Conservation (phyloP, 2,888 invertebrate genomes). For the Platycnemis pennipes region DNA sequence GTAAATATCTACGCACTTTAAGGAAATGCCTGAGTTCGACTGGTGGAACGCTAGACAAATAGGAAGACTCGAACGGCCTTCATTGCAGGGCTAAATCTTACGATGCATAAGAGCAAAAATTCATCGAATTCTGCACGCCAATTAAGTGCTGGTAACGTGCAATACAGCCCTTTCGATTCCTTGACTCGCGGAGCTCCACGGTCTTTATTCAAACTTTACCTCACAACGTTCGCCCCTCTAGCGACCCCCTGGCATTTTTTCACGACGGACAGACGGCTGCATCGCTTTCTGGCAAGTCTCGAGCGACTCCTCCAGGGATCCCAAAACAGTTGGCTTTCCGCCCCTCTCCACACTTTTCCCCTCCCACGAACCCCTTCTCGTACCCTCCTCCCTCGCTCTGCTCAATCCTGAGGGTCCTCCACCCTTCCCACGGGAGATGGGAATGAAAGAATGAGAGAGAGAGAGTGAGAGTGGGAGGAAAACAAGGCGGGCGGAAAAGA, state of each 20-base stretch:
- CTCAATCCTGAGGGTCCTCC: no score
- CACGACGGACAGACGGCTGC: background rate
- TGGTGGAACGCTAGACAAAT: no score
- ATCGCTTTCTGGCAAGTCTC: background rate
- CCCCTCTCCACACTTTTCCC: background rate
- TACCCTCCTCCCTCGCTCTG: background rate
- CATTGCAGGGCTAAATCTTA: no score
- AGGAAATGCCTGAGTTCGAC: no score
- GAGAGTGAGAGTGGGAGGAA: background rate
- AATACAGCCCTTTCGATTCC: no score
- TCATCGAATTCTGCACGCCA: no score
- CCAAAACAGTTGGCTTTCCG: background rate
- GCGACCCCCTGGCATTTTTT: background rate
- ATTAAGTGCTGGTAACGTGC: no score
- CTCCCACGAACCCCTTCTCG: background rate
- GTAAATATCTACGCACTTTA: no score
- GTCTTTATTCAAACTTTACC: background rate
- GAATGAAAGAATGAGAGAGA: background rate
- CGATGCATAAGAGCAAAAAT: no score
- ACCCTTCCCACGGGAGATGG: no score
- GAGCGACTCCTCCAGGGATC: background rate
- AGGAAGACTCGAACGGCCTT: no score
- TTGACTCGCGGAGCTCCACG: background rate
- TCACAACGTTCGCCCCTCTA: no score
- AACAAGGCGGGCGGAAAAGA: background rate